Evolutionary conservation across 1,140 invertebrate species (phyloP).

Genomic region (Hycleus cichorii): DNA sequence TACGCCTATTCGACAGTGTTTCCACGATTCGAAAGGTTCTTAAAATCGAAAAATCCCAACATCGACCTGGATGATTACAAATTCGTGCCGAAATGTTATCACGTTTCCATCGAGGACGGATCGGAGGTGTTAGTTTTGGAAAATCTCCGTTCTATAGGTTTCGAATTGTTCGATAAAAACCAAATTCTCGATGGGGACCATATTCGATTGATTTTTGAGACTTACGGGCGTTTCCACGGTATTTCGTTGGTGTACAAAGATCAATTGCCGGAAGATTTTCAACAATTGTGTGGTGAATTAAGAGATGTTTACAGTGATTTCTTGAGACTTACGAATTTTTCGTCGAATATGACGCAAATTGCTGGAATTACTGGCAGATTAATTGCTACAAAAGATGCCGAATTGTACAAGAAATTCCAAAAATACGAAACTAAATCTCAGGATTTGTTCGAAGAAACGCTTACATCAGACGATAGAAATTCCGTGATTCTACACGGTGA

Average conservation of each 20-base stretch:
- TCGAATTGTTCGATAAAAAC: background rate
- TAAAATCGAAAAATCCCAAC: background rate
- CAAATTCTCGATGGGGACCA: background rate
- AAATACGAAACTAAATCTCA: constrained; percentile 37
- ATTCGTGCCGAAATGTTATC: constrained; percentile 1
- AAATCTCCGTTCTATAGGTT: background rate
- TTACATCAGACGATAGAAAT: too few relatives aligned
- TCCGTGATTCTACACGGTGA: constrained; percentile 50
- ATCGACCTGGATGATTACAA: constrained; percentile 13
- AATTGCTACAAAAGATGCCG: background rate
- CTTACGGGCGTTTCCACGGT: background rate
- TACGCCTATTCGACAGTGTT: background rate
- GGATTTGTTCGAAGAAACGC: too few relatives aligned
- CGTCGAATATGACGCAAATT: background rate
- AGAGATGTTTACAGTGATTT: background rate
- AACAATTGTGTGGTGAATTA: background rate
- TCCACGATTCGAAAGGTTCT: background rate
- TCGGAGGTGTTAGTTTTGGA: background rate
- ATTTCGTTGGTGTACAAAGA: background rate
- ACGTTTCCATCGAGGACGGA: background rate
- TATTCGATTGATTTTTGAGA: background rate
- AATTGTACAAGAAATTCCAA: background rate
- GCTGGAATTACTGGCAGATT: too few relatives aligned
- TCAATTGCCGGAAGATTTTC: background rate
- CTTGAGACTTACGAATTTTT: background rate